Base-by-base conservation (phyloP, 2,888 invertebrate genomes). In the Chymomyza caudatula region DNA sequence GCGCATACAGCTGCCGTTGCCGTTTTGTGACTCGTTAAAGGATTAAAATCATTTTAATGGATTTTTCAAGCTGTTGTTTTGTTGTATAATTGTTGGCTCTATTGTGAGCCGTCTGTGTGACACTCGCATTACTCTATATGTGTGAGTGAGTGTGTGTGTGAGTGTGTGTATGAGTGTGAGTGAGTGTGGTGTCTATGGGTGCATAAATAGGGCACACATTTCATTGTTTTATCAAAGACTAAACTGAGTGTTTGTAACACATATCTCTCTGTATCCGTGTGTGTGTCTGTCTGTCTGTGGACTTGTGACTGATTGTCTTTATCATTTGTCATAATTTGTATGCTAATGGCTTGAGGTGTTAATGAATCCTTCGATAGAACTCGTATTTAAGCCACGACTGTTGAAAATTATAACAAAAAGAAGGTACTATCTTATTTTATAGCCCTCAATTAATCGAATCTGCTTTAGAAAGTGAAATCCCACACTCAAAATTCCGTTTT, bases 11-110 rank as follows among this genome's bases (percentile, higher is more conserved):
- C 42, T 49, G 49, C 54, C 49, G 63, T 51, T 59, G 76, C 61
- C 69, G 76, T 74, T 85, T 85, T 78, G 85, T 77, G 81, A 79
- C 83, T 87, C 86, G 88, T 88, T 86, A 87, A 88, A 87, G 89
- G 89, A 88, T 88, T 88, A 88, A 86, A 86, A 78, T 77, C 74
- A 86, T 88, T 88, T 88, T 88, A 88, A 88, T 88, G 88, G 88
- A 88, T 88, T 88, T 88, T 80, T 80, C 86, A 83, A 83, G 83
- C 86, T 85, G 83, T 82, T 86, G 86, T 78, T 82, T 84, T 85
- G 80, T 81, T 85, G 73, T 77, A 83, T 82, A 80, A 82, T 82
- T 82, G 81, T 82, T 71, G 78, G 72, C 67, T 69, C 71, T 74
- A 73, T 81, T 77, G 70, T 79, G 15, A 37, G 54, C 55, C 42